These are phyloP conservation scores for Hemistola chrysoprasaria DNA, from an alignment of 2,888 invertebrate genomes.

Conservation along the genomic window DNA sequence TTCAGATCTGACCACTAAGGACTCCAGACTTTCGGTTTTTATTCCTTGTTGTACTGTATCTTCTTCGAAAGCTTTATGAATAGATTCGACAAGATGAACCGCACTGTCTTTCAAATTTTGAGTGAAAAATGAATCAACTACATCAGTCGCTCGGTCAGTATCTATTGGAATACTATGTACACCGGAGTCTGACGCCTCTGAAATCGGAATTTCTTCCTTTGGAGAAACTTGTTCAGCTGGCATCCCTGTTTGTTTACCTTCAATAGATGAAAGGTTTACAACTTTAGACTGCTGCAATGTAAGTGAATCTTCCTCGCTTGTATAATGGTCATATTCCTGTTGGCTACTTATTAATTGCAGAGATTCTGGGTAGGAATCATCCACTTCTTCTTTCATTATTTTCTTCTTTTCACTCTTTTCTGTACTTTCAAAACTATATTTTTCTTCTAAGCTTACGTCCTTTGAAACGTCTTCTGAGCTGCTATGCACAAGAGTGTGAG, in stretches of 20 bases:
- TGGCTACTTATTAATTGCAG: conserved; percentile 38
- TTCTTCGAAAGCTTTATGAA: conserved; percentile 66
- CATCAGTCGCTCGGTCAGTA: conserved; percentile 27
- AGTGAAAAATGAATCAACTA: conserved; percentile 25
- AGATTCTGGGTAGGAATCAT: conserved; percentile 29
- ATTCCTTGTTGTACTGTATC: conserved; percentile 71
- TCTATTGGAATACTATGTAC: conserved; percentile 54
- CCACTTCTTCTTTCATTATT: conserved; percentile 9
- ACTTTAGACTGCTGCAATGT: conserved; percentile 38
- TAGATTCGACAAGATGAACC: conserved; percentile 55
- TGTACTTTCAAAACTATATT: conserved; percentile 64
- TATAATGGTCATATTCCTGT: conserved; percentile 24
- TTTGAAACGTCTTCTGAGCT: conserved; percentile 72
- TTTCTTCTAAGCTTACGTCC: conserved; percentile 72
- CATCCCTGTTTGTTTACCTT: conserved; percentile 22
- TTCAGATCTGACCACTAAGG: conserved; percentile 41
- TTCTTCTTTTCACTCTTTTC: conserved; percentile 57
- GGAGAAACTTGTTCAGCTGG: conserved; percentile 34
- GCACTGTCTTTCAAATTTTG: conserved; percentile 46
- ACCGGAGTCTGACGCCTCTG: conserved; percentile 56
- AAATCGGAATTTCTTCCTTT: conserved; percentile 47
- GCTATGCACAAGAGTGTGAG: conserved; percentile 46
- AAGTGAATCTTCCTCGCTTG: conserved; percentile 32
- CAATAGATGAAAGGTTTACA: conserved; percentile 21
- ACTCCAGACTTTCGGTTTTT: conserved; percentile 59